These are phyloP conservation scores for Brachionus koreanus DNA, from an alignment of 1,140 invertebrate species.

Conservation along the genomic window DNA sequence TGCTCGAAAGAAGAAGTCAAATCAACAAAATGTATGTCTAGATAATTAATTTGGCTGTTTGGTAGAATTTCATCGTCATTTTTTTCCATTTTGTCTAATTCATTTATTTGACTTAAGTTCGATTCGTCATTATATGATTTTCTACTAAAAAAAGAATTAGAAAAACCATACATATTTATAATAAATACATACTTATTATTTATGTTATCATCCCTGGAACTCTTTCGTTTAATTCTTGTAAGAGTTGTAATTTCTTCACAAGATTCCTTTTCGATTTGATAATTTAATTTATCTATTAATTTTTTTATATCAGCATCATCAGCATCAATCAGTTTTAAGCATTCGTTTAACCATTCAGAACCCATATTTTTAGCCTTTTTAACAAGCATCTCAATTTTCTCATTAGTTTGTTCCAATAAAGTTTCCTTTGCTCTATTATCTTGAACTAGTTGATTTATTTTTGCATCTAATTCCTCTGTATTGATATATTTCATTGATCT, in stretches of 20 bases:
- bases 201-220: background rate
- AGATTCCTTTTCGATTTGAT: background rate
- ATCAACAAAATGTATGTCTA: background rate
- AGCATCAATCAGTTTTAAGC: background rate
- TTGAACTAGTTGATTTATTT: background rate
- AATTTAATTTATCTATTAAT: conserved; percentile 22
- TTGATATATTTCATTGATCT: conserved; percentile 13
- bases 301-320: conserved; percentile 25
- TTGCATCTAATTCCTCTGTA: conserved; percentile 23
- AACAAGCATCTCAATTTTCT: background rate
- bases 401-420: conserved; percentile 13
- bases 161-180: background rate
- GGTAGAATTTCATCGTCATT: background rate
- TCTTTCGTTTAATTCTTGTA: background rate
- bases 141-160: background rate
- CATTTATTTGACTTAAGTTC: background rate
- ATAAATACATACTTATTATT: background rate
- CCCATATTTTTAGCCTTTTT: background rate
- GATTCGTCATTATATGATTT: background rate
- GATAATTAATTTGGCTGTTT: background rate
- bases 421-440: conserved; percentile 3
- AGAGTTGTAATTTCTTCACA: background rate
- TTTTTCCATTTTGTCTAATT: background rate
- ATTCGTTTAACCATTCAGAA: background rate
- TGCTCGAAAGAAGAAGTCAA: background rate